Conservation (phyloP, 2,113 vertebrate species). For the Atrichornis clamosus region DNA sequence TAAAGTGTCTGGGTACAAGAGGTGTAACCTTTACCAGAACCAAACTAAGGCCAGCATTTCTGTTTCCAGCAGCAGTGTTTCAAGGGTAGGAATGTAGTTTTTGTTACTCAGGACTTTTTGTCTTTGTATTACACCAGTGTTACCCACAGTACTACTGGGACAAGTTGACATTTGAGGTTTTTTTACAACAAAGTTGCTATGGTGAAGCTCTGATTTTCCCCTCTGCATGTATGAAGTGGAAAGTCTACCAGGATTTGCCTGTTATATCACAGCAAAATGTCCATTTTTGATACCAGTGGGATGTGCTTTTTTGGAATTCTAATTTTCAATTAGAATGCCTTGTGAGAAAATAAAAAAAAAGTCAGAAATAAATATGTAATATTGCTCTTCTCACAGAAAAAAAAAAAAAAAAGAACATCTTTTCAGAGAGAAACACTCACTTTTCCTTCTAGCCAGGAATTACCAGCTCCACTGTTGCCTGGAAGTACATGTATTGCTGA, state of each 20-base stretch:
- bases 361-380: background rate
- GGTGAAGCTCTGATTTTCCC: conserved; percentile 34
- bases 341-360: background rate
- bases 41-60: background rate
- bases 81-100: background rate
- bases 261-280: background rate
- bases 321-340: background rate
- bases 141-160: background rate
- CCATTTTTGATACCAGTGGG: background rate
- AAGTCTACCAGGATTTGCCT: conserved; percentile 8
- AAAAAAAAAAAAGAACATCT: background rate
- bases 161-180: conserved; percentile 40
- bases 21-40: background rate
- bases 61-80: background rate
- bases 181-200: conserved; percentile 50
- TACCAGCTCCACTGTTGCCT: background rate
- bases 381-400: background rate
- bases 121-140: background rate
- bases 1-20: background rate
- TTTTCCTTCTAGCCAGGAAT: background rate
- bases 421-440: background rate
- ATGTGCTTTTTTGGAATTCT: background rate
- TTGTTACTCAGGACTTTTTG: background rate
- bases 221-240: background rate
- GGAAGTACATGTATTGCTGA: background rate